Evolutionary conservation across 2,113 vertebrate genomes (phyloP), one percentile per base, ranked within the genome.

Genomic region (Saimiri boliviensis): DNA sequence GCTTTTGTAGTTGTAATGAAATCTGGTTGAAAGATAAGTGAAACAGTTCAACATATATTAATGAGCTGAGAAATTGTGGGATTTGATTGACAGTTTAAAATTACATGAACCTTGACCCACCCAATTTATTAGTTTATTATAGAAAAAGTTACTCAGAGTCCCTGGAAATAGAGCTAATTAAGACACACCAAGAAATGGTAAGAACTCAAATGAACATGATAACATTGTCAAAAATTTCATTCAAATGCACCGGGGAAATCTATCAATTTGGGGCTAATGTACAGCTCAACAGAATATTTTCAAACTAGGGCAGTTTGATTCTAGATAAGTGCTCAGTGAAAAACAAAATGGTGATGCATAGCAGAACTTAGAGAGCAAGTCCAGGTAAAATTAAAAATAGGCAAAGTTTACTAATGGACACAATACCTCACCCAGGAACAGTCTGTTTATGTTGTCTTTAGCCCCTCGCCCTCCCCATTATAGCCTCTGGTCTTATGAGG

Each of bases 121-220:
- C 12, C 27, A 94, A 89, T 91, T 42, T 92, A 89, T 95, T 92
- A 90, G 68, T 85, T 96, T 96, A 95, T 93, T 92, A 89, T 81
- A 87, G 79, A 80, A 91, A 91, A 91, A 93, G 56, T 92, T 80
- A 91, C 9, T 79, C 4, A 35, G 32, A 79, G 58, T 93, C 42
- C 37, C 89, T 93, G 49, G 86, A 96, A 86, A 95, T 77, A 80
- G 32, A 89, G n/a, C 79, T 97, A 94, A 97, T 97, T 97, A 96
- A 80, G 27, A 74, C 42, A 97, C 80, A 80, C 32, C 47, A 79
- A 89, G 91, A 94, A 96, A 93, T 95, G 13, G 16, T 91, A 66
- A 91, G 74, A 94, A 87, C 4, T n/a, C 86, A 91, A 84, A 58
- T 86, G 85, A 96, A 70, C 45, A 81, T 76, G 40, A 71, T 86